A percentile compares a stretch with the other conserved stretches of the same genome.
These are phyloP conservation scores for Pterophyllum scalare DNA, from an alignment of 2,113 vertebrate species.

Conservation along the genomic window DNA sequence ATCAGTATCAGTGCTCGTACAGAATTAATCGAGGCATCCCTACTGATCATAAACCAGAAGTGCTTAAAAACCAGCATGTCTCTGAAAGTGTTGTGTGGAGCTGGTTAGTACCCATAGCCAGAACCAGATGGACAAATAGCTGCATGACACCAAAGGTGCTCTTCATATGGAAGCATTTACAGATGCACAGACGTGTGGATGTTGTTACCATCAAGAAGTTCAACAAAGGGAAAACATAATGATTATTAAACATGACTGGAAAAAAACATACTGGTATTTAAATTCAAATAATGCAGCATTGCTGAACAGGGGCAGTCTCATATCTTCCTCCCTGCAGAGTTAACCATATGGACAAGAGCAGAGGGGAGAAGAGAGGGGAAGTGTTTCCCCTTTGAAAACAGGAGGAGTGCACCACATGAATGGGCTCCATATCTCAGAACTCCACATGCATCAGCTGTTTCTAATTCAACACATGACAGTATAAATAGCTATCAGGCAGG, in stretches of 20 bases:
- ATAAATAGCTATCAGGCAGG: slow-evolving; percentile 28
- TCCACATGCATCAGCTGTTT: slow-evolving; percentile 61
- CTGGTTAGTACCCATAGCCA: slow-evolving; percentile 22
- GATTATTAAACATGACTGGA: not conserved
- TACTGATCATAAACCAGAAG: not conserved
- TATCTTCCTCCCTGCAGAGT: slow-evolving; percentile 46
- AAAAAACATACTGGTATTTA: slow-evolving; percentile 1
- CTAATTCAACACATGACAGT: slow-evolving; percentile 46
- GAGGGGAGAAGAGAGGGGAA: slow-evolving; percentile 36
- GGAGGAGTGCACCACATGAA: slow-evolving; percentile 41
- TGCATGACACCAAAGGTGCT: slow-evolving; percentile 31
- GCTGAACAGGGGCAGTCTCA: slow-evolving; percentile 17
- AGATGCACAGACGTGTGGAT: slow-evolving; percentile 60
- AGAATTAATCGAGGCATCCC: not conserved
- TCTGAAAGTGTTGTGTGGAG: not conserved
- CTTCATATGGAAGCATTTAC: slow-evolving; percentile 77
- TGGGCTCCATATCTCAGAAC: slow-evolving; percentile 55
- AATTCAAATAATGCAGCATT: slow-evolving; percentile 41
- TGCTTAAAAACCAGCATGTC: not conserved
- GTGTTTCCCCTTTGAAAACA: slow-evolving; percentile 56
- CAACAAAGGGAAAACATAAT: not conserved
- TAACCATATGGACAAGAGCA: slow-evolving; percentile 65
- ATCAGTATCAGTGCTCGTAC: not conserved
- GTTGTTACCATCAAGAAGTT: slow-evolving; percentile 16
- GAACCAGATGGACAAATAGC: slow-evolving; percentile 52